These are phyloP conservation scores for Ciona savignyi DNA, from an alignment of 23 tunicate genomes.

Conservation along the genomic window DNA sequence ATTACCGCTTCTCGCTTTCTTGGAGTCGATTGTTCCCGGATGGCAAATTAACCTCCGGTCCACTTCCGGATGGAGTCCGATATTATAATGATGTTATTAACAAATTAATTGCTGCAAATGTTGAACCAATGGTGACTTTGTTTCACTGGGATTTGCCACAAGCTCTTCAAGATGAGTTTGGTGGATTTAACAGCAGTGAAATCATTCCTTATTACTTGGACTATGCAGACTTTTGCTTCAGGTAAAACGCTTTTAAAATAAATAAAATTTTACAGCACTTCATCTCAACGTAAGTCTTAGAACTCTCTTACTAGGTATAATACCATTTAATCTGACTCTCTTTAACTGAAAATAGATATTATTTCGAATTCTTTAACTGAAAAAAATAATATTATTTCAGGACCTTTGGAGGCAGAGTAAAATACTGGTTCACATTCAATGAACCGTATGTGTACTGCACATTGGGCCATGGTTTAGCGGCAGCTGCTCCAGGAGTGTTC, in stretches of 20 bases:
- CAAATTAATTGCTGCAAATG: slow-evolving; percentile 46
- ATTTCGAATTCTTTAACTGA: no score
- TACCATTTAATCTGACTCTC: no score
- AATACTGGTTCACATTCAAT: slow-evolving; percentile 95
- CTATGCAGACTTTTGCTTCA: slow-evolving; percentile 67
- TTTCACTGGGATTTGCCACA: slow-evolving; percentile 95
- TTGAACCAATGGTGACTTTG: slow-evolving; percentile 86
- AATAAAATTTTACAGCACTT: no score
- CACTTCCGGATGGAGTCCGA: slow-evolving; percentile 49
- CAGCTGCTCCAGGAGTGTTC: slow-evolving; percentile 77
- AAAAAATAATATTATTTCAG: background rate
- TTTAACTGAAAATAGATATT: no score
- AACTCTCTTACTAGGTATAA: no score
- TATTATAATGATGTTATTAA: slow-evolving; percentile 81
- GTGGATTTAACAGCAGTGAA: slow-evolving; percentile 76
- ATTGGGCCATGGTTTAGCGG: slow-evolving; percentile 82
- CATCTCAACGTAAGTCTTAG: no score
- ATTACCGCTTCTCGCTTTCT: slow-evolving; percentile 87
- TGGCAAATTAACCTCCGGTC: slow-evolving; percentile 46
- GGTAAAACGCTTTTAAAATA: no score
- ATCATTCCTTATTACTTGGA: slow-evolving; percentile 54
- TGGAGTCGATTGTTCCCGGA: slow-evolving; percentile 90
- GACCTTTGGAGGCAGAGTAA: slow-evolving; percentile 87
- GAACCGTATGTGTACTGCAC: slow-evolving; percentile 81
- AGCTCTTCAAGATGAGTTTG: slow-evolving; percentile 77